Evolutionary conservation across 2,113 vertebrate genomes (phyloP).

Genomic region (Microcebus murinus): DNA sequence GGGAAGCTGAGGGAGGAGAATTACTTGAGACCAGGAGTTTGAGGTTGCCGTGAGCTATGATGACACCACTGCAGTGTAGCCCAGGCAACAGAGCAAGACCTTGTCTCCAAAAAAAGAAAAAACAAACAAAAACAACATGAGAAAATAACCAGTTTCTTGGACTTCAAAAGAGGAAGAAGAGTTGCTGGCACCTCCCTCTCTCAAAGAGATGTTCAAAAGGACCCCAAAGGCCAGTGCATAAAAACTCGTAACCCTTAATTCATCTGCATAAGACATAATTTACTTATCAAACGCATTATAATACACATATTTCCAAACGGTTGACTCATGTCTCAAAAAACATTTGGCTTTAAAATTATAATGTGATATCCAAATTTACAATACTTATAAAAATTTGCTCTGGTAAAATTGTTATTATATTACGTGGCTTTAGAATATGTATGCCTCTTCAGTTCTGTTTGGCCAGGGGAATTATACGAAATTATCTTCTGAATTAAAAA

Average conservation of each 20-base stretch:
- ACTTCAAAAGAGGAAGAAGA: constrained; percentile 45
- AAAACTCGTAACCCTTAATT: constrained; percentile 29
- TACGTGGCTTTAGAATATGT: background rate
- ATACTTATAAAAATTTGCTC: background rate
- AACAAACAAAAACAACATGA: background rate
- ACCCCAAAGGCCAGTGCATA: background rate
- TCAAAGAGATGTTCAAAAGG: constrained; percentile 7
- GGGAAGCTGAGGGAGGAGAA: too few relatives aligned
- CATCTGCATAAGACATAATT: background rate
- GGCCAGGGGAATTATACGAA: constrained; percentile 15
- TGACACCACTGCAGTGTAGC: too few relatives aligned
- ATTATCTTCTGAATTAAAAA: constrained; percentile 13
- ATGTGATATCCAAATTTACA: background rate
- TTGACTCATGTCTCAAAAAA: constrained; percentile 45
- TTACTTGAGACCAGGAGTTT: too few relatives aligned
- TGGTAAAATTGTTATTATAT: background rate
- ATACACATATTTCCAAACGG: constrained; percentile 18
- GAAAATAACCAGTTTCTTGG: constrained; percentile 15
- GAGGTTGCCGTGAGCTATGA: too few relatives aligned
- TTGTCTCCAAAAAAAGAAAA: too few relatives aligned
- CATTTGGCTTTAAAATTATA: constrained; percentile 54
- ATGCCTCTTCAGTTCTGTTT: background rate
- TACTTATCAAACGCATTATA: constrained; percentile 15
- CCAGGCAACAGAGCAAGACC: too few relatives aligned
- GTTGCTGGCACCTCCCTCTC: background rate